Evolutionary conservation across 2,888 invertebrate species (phyloP), one percentile per base, ranked within the genome.

Genomic region (Pristionchus fissidentatus): DNA sequence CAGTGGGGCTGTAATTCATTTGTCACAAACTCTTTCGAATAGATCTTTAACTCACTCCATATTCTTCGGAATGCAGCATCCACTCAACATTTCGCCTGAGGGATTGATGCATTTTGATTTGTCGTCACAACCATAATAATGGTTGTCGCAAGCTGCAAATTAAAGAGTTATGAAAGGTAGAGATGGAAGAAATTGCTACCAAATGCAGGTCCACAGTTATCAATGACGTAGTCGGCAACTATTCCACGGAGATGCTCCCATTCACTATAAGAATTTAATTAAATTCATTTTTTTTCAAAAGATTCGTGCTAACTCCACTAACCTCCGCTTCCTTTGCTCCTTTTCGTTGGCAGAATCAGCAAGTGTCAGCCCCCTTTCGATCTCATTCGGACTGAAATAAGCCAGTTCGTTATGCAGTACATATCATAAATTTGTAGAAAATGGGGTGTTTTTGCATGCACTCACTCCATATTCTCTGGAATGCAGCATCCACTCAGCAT

Each of bases 41-140:
- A 15, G 13, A 62, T 62, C 4, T 60, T 60, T 5, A 29, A 43
- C 73, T 29, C 26, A 73, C 73, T 13, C 26, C 73, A 73, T 73
- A 43, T 43, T 43, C 43, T 26, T 73, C 3, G 73, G 73, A 3
- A 73, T 43, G 38, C 73, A 73, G 26, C 73, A 73, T 41, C 73
- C 75, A 43, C 75, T 49, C 29, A 75, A 29, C 7, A 13, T 10
- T 19, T 49, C 49, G 26, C 75, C 75, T 46, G 75, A 75, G 15
- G 75, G 75, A 49, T 75, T 75, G 29, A 75, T 13, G 26, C 75
- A 66, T 22, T 66, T 13, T 5, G 35, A 35, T 10, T 38, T 8
- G 19, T 32, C 66, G 13, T n/a, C 66, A 38, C 66, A 66, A 19
- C 66, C 66, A 15, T 66, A 66, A 19, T 13, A 13, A 49, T 49